phyloP scores from a whole-genome alignment of 2,888 invertebrate genomes.

The Papilio protenor region DNA sequence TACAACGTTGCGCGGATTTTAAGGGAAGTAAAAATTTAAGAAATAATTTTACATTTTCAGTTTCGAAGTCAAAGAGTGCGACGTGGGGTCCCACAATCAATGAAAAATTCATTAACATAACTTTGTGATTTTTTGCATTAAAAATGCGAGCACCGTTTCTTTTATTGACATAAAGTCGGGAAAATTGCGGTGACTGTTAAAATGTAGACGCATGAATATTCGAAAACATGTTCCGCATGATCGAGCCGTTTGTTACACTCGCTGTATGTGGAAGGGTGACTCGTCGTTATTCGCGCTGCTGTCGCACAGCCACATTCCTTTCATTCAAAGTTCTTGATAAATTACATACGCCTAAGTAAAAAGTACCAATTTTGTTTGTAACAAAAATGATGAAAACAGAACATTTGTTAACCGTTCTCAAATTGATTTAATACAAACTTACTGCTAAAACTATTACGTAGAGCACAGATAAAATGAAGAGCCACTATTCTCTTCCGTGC shows the following conservation, averaged over 20 bases:
- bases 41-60: slow-evolving; percentile 78
- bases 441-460: slow-evolving; percentile 72
- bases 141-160: slow-evolving; percentile 2
- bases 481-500: slow-evolving; percentile 73
- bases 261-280: slow-evolving; percentile 62
- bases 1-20: slow-evolving; percentile 82
- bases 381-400: slow-evolving; percentile 46
- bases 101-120: slow-evolving; percentile 67
- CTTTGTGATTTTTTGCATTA: slow-evolving; percentile 52
- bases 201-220: slow-evolving; percentile 46
- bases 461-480: slow-evolving; percentile 57
- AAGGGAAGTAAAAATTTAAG: slow-evolving; percentile 80
- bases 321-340: slow-evolving; percentile 53
- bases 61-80: slow-evolving; percentile 65
- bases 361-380: slow-evolving; percentile 45
- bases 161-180: slow-evolving; percentile 43
- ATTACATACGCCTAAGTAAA: slow-evolving; percentile 46
- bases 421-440: slow-evolving; percentile 71
- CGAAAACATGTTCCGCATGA: slow-evolving; percentile 54
- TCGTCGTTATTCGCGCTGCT: slow-evolving; percentile 56
- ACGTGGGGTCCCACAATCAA: slow-evolving; percentile 72
- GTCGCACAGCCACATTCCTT: slow-evolving; percentile 54
- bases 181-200: slow-evolving; percentile 45
- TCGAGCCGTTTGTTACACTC: slow-evolving; percentile 56
- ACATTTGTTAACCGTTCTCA: slow-evolving; percentile 47